phyloP scores from a whole-genome alignment of 2,797 vertebrate genomes.

The Varecia variegata region DNA sequence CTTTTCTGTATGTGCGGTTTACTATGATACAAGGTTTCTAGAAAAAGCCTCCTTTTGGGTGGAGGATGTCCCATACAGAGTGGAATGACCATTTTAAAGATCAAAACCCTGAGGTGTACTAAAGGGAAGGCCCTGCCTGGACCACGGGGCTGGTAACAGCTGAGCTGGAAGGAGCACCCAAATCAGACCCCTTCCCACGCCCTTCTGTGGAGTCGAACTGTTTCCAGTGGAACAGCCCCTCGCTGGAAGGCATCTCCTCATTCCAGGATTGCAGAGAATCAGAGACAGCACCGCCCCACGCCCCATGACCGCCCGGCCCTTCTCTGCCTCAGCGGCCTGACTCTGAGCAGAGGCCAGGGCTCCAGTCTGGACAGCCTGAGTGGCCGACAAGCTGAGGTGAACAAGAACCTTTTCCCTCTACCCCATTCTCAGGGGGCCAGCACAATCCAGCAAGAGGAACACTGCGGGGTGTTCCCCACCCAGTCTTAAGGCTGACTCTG shows the following conservation, averaged over 20 bases:
- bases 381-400: neutral
- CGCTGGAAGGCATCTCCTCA: neutral
- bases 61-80: neutral
- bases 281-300: neutral
- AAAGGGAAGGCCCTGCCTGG: neutral
- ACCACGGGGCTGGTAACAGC: neutral
- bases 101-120: neutral
- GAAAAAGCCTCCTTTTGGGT: neutral
- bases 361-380: neutral
- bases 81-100: neutral
- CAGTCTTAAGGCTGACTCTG: neutral
- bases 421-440: neutral
- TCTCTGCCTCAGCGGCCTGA: neutral
- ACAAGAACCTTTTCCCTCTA: neutral
- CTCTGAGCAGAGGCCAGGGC: neutral
- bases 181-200: neutral
- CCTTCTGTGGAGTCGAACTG: neutral
- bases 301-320: neutral
- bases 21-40: neutral
- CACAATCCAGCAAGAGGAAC: neutral
- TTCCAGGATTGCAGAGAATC: neutral
- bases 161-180: neutral
- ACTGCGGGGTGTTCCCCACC: accelerated
- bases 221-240: neutral
- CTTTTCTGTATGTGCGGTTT: neutral